Percentiles rank a stretch among this genome's conserved stretches.
Conservation (phyloP, 2,797 vertebrate genomes). For the Phalloptychus januarius region DNA sequence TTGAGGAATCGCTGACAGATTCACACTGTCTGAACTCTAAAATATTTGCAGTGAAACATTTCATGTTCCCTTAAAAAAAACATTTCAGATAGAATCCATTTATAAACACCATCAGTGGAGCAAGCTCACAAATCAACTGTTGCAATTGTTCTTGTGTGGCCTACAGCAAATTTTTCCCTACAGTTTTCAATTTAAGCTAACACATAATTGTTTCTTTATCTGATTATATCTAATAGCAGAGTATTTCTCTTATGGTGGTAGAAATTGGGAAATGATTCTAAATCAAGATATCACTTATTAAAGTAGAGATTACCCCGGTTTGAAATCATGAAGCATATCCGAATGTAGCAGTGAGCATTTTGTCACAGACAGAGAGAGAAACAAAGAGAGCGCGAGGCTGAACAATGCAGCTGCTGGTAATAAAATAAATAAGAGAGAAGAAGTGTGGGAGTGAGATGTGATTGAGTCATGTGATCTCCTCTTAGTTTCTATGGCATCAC, state of each 20-base stretch:
- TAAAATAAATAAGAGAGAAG: constrained; percentile 12
- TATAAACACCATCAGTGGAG: not conserved
- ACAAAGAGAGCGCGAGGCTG: constrained; percentile 26
- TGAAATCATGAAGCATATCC: constrained; percentile 12
- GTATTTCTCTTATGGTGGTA: constrained; percentile 44
- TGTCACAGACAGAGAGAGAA: constrained; percentile 23
- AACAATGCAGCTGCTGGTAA: constrained; percentile 49
- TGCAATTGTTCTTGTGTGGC: constrained; percentile 12
- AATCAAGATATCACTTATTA: constrained; percentile 48
- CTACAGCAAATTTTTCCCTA: constrained; percentile 19
- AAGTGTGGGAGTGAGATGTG: constrained; percentile 54
- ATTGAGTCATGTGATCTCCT: constrained; percentile 56
- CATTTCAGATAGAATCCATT: constrained; percentile 18
- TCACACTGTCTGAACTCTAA: not conserved
- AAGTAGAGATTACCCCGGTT: constrained; percentile 37
- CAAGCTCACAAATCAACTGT: constrained; percentile 4
- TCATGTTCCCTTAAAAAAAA: not conserved
- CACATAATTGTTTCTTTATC: constrained; percentile 59
- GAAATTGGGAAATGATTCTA: constrained; percentile 58
- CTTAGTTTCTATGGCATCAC: constrained; percentile 67
- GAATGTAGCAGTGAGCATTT: constrained; percentile 1
- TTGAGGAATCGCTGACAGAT: too few relatives aligned
- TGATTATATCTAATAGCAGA: constrained; percentile 47
- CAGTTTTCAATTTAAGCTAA: constrained; percentile 47
- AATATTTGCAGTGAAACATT: not conserved